These are phyloP conservation scores for Ariolimax columbianus DNA, from an alignment of 2,888 invertebrate species.

Conservation along the genomic window DNA sequence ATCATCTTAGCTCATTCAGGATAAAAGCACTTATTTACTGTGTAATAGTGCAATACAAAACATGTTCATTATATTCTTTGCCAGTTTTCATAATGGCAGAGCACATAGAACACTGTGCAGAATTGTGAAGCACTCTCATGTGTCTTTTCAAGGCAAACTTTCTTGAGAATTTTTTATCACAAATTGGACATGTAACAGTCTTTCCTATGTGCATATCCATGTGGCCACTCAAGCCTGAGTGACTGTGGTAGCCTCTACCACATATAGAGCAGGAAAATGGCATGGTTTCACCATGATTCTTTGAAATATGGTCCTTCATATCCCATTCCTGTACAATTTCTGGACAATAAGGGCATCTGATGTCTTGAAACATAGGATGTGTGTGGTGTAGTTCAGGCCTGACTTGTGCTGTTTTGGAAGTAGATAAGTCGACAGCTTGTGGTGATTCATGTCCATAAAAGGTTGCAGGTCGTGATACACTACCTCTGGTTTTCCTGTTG, in stretches of 20 bases:
- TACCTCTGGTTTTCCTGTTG: conserved; percentile 3
- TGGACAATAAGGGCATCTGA: conserved; percentile 23
- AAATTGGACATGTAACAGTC: conserved; percentile 30
- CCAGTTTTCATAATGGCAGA: conserved; percentile 11
- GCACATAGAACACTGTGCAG: conserved; percentile 36
- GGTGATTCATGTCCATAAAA: background rate
- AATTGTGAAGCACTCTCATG: conserved; percentile 37
- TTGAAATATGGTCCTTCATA: conserved; percentile 38
- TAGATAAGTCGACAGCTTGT: background rate
- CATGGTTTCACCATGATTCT: conserved; percentile 18
- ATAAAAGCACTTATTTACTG: background rate
- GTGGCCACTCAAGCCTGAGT: conserved; percentile 35
- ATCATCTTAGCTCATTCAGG: background rate
- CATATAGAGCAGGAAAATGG: conserved; percentile 36
- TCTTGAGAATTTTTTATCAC: conserved; percentile 36
- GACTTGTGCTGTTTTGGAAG: background rate
- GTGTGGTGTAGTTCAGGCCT: background rate
- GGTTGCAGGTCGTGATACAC: background rate
- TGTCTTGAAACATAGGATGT: background rate
- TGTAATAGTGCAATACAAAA: conserved; percentile 4
- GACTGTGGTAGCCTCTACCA: conserved; percentile 35
- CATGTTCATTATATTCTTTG: conserved; percentile 37
- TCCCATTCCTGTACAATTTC: background rate
- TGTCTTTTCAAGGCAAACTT: conserved; percentile 39
- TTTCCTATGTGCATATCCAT: conserved; percentile 43